Evolutionary conservation across 2,797 vertebrate species (phyloP).

Genomic region (Sebastes taczanowskii): DNA sequence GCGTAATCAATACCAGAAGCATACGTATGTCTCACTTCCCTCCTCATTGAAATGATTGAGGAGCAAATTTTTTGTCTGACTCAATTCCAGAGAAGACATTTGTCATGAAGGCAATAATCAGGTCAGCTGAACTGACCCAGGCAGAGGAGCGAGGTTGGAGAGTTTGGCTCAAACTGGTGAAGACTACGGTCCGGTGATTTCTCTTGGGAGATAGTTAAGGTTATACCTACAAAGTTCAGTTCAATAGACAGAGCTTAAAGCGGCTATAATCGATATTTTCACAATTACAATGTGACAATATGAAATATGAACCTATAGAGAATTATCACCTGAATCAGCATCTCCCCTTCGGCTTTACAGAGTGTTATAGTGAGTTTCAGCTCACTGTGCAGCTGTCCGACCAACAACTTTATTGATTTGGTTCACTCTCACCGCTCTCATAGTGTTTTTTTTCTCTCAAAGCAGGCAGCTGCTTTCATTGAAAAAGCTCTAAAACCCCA

Average conservation of each 20-base stretch:
- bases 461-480: not conserved
- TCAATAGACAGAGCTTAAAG: not conserved
- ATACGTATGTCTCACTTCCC: not conserved
- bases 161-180: not conserved
- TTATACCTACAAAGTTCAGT: not conserved
- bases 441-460: not conserved
- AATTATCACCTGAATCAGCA: no score
- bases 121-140: not conserved
- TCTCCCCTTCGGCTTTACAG: not conserved
- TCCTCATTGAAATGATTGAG: not conserved
- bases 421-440: not conserved
- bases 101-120: not conserved
- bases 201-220: not conserved
- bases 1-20: not conserved
- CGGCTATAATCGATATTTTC: not conserved
- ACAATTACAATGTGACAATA: not conserved
- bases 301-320: not conserved
- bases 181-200: not conserved
- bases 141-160: not conserved
- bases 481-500: not conserved
- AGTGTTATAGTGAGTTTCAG: not conserved
- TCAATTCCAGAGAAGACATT: not conserved
- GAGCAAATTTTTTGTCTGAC: not conserved
- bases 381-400: not conserved
- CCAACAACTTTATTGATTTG: not conserved